These are phyloP conservation scores for Megaptera novaeangliae DNA, from an alignment of 2,113 vertebrate species.

Conservation along the genomic window DNA sequence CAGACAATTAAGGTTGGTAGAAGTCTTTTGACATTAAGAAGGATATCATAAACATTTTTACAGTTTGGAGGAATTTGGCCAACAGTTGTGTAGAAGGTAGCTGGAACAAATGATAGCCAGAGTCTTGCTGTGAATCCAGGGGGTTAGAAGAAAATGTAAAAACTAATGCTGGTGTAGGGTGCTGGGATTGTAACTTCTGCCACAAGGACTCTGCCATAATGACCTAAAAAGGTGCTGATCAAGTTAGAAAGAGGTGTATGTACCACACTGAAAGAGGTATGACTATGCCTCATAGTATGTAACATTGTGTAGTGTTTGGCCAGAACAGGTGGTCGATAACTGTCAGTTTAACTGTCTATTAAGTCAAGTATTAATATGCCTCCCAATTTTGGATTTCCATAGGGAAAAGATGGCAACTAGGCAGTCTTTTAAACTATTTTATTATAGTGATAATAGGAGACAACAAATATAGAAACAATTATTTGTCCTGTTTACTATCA, in stretches of 20 bases:
- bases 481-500: background rate
- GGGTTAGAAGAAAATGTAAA: background rate
- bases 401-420: background rate
- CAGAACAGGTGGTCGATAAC: background rate
- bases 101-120: background rate
- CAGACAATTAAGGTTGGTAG: background rate
- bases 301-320: background rate
- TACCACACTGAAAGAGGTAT: background rate
- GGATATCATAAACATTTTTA: background rate
- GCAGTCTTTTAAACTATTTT: background rate
- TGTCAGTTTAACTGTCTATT: background rate
- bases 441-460: background rate
- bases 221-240: background rate
- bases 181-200: background rate
- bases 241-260: background rate
- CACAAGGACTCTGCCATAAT: background rate
- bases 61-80: background rate
- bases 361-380: background rate
- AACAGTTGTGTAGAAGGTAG: background rate
- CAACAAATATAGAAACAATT: background rate
- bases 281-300: background rate
- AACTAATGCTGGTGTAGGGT: background rate
- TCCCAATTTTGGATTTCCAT: background rate
- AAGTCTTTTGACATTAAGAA: background rate
- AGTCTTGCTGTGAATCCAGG: background rate